These are phyloP conservation scores for Proterorhinus semilunaris DNA, from an alignment of 2,113 vertebrate genomes.

Conservation along the genomic window DNA sequence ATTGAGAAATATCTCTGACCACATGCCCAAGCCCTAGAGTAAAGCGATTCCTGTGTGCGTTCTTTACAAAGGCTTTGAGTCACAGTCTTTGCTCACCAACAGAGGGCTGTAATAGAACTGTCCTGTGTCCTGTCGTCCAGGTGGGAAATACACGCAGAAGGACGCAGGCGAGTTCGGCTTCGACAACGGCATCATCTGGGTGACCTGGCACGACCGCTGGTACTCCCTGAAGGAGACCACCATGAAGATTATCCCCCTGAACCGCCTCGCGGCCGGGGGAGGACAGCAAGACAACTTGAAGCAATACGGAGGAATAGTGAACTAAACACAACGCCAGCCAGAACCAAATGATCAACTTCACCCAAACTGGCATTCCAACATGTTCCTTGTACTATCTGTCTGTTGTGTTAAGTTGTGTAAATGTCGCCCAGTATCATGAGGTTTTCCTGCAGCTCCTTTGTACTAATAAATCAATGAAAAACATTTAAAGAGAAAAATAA, in stretches of 20 bases:
- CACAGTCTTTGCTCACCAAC: too few species aligned
- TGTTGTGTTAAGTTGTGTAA: neutral
- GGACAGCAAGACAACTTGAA: conserved; percentile 79
- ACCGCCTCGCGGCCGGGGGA: conserved; percentile 70
- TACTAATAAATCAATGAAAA: neutral
- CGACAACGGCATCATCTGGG: conserved; percentile 95
- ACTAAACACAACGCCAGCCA: conserved; percentile 44
- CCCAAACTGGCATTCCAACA: neutral
- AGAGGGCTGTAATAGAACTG: neutral
- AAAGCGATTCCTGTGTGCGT: too few species aligned
- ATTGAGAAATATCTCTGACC: too few species aligned
- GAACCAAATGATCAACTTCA: conserved; percentile 11
- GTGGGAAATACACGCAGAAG: conserved; percentile 81
- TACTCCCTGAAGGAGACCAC: conserved; percentile 92
- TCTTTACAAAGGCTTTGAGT: too few species aligned
- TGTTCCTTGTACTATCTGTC: conserved; percentile 13
- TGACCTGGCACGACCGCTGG: conserved; percentile 89
- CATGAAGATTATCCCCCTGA: conserved; percentile 94
- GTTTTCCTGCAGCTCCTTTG: conserved; percentile 2
- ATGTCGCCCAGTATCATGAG: neutral
- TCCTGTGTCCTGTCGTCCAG: conserved; percentile 59
- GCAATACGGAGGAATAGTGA: conserved; percentile 67
- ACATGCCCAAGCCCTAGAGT: too few species aligned
- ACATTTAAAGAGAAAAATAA: neutral
- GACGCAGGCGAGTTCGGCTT: conserved; percentile 74